A percentile compares a stretch with the other conserved stretches of the same genome.
Conservation (phyloP, 2,113 vertebrate species). For the Gallinago paraguaiae region DNA sequence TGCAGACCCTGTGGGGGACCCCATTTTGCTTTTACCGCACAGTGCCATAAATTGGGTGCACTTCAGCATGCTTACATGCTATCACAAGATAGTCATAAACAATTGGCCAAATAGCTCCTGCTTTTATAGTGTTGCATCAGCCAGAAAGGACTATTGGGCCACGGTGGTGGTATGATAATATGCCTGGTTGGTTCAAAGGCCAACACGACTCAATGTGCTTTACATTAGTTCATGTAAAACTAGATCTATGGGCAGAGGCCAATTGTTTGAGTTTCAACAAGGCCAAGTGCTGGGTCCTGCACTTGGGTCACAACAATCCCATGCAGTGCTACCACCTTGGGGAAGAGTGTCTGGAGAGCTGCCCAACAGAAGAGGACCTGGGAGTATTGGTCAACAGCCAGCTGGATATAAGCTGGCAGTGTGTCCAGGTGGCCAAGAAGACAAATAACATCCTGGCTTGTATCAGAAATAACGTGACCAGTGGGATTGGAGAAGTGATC, state of each 20-base stretch:
- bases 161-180: background rate
- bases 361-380: background rate
- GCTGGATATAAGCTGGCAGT: background rate
- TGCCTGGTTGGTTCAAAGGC: fast-evolving
- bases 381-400: background rate
- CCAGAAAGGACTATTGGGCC: background rate
- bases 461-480: background rate
- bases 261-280: background rate
- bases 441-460: background rate
- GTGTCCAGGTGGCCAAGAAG: background rate
- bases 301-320: background rate
- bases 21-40: background rate
- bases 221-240: background rate
- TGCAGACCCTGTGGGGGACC: background rate
- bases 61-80: background rate
- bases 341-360: background rate
- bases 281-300: background rate
- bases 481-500: background rate
- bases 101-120: background rate
- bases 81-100: background rate
- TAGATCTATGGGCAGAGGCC: background rate
- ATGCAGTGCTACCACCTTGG: background rate
- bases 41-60: background rate
- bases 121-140: background rate
- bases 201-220: background rate